Conservation (phyloP, 2,888 invertebrate species). For the Cactoblastis cactorum region DNA sequence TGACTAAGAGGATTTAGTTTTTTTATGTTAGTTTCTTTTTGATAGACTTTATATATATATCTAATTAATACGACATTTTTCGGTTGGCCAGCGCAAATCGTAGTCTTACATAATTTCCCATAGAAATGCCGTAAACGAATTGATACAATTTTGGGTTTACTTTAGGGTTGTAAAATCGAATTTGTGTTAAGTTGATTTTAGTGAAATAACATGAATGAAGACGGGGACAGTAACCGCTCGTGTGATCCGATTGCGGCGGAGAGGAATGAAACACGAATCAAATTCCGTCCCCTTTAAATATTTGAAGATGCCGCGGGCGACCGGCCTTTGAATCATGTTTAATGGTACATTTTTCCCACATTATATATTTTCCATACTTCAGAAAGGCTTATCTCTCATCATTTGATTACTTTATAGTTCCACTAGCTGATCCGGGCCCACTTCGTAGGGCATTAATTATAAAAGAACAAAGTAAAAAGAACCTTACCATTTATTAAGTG, state of each 20-base stretch:
- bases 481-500: too few relatives aligned
- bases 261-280: conserved; percentile 42
- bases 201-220: conserved; percentile 52
- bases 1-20: too few relatives aligned
- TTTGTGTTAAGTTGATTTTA: conserved; percentile 66
- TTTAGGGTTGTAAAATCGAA: conserved; percentile 60
- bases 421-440: too few relatives aligned
- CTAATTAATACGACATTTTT: too few relatives aligned
- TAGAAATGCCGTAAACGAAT: conserved; percentile 19
- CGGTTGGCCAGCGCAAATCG: conserved; percentile 5
- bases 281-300: conserved; percentile 75
- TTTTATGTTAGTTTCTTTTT: too few relatives aligned
- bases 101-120: conserved; percentile 1
- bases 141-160: conserved; percentile 55
- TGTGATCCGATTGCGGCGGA: conserved; percentile 71
- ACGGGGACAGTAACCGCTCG: conserved; percentile 54
- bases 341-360: neutral
- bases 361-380: neutral
- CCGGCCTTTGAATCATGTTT: conserved; percentile 21
- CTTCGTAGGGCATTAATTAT: too few relatives aligned
- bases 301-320: conserved; percentile 59
- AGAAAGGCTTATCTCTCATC: too few relatives aligned
- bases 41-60: too few relatives aligned
- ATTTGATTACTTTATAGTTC: too few relatives aligned
- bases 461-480: too few relatives aligned